Base-by-base conservation (phyloP, 2,113 vertebrate species). In the Ciconia stormi region DNA sequence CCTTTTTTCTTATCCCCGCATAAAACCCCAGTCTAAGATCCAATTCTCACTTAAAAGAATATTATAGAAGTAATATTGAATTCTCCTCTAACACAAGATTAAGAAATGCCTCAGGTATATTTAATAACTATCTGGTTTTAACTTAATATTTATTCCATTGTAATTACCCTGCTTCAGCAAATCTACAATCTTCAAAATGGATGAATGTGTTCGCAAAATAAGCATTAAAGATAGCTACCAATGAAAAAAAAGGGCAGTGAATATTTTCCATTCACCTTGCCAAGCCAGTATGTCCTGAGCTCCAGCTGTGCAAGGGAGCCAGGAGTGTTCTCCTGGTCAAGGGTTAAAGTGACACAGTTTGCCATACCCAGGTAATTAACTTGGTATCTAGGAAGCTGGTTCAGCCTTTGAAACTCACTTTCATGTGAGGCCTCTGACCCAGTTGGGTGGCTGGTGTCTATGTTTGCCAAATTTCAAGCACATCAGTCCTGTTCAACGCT, bases 51-150 rank as follows among this genome's bases (percentile, higher is more conserved):
- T 92, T 94, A 30, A 70, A 95, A 86, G 21, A 92, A 49, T 88
- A 83, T 89, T 89, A 81, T 7, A 72, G 52, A 90, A 46, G n/a
- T 62, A 94, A 87, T 93, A 97, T 7, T 70, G 36, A 95, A 69
- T 94, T 94, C 38, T 72, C n/a, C 47, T 89, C 59, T 83, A 83
- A 67, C 25, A 85, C 5, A 80, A 77, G 55, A 91, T 89, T 78
- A 79, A 53, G 47, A 56, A 89, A 82, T 44, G 69, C 71, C 80
- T 92, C 30, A 18, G 14, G 69, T 74, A 46, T 52, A 92, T 94
- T 93, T 90, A 87, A 84, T 84, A 95, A 86, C 14, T 40, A 81
- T 32, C 34, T 73, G 34, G 20, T 72, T 96, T 90, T 79, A 87
- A 83, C 30, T 15, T 72, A 56, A 42, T 82, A 92, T 89, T 95